These are phyloP conservation scores for Oryctolagus cuniculus DNA, from an alignment of 2,113 vertebrate species.

Conservation along the genomic window DNA sequence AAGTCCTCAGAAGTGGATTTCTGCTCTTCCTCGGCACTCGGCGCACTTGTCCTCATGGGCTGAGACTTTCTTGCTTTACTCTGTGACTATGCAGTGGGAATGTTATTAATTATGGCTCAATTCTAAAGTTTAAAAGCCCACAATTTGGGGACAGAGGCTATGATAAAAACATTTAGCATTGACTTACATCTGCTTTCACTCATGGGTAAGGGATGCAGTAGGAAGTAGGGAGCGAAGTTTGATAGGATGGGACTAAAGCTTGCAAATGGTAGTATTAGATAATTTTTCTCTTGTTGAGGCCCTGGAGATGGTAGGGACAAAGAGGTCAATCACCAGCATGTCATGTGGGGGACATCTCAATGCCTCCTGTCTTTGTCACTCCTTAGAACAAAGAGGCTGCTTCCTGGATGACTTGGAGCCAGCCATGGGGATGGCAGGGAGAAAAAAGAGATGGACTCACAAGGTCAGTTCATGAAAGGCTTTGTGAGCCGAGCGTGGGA, in stretches of 20 bases:
- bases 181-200: not conserved
- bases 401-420: not conserved
- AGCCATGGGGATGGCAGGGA: not conserved
- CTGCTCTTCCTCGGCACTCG: constrained; percentile 57
- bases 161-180: constrained; percentile 19
- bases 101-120: constrained; percentile 76
- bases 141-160: constrained; percentile 39
- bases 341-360: not conserved
- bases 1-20: constrained; percentile 51
- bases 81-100: constrained; percentile 50
- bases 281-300: not conserved
- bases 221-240: not conserved
- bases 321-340: constrained; percentile 37
- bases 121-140: constrained; percentile 63
- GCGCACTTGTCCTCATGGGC: not conserved
- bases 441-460: not conserved
- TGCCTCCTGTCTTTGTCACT: constrained; percentile 48
- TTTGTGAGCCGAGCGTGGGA: constrained; percentile 43
- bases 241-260: not conserved
- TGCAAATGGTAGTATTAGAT: not conserved
- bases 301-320: not conserved
- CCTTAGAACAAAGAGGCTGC: constrained; percentile 69
- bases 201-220: not conserved
- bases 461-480: constrained; percentile 71
- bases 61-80: constrained; percentile 37